These are phyloP conservation scores for Craseonycteris thonglongyai DNA, from an alignment of 2,113 vertebrate species.

Conservation along the genomic window DNA sequence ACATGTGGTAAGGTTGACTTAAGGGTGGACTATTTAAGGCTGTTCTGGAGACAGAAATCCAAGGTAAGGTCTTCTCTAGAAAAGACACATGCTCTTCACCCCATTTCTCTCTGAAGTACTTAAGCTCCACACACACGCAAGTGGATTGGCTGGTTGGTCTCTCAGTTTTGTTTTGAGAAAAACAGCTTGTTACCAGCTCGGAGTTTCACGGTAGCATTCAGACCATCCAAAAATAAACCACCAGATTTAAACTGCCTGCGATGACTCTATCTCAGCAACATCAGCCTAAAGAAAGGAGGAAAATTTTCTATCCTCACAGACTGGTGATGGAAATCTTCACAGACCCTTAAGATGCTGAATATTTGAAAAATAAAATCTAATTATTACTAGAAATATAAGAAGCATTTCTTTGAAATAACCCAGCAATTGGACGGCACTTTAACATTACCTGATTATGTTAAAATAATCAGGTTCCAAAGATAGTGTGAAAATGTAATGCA, in stretches of 20 bases:
- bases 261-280: background rate
- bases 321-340: background rate
- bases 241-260: background rate
- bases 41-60: background rate
- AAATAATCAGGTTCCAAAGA: conserved; percentile 33
- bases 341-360: background rate
- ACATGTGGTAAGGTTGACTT: background rate
- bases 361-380: conserved; percentile 41
- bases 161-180: background rate
- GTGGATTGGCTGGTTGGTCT: background rate
- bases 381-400: background rate
- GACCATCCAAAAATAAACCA: background rate
- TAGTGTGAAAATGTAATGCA: background rate
- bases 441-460: too few relatives aligned
- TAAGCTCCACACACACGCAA: background rate
- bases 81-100: background rate
- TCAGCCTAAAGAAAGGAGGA: background rate
- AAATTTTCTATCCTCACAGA: background rate
- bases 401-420: conserved; percentile 7
- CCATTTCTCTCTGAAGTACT: background rate
- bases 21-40: background rate
- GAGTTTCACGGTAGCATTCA: background rate
- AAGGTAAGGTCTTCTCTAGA: background rate
- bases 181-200: background rate
- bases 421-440: background rate